Base-by-base conservation (phyloP, 1,140 invertebrate species). In the Oreohelix idahoensis region DNA sequence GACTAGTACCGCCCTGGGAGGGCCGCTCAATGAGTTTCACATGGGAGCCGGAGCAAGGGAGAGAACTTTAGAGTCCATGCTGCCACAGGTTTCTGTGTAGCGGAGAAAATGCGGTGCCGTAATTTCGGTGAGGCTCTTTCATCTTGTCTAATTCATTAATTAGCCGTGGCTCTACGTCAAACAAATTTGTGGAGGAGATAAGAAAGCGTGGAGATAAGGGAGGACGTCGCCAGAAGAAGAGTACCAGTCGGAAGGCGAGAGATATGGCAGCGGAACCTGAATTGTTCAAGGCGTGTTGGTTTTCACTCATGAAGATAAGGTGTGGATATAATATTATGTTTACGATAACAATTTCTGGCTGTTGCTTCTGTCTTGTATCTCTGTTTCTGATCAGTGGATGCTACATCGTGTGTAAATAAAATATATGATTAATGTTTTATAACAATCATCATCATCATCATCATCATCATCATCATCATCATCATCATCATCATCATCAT, bases 11-110 rank as follows among this genome's bases (percentile, higher is more conserved):
- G n/a, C 63, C 29, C 5, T 66, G 63, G 63, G 63, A 66, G 63
- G 63, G 10, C 63, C 32, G n/a, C 63, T 66, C 63, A 35, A 66
- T 66, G 63, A 66, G n/a, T 66, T 66, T 66, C 63, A 66, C 63
- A 17, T 66, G 53, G 20, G 53, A 58, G 63, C 51, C 20, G 17
- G 63, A 29, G 63, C 63, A 4, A 32, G 23, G 53, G 53, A 58
- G 17, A 49, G 17, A 45, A 45, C 5, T 15, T 45, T 5, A 15
- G 4, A 58, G 63, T 35, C 32, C 63, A 8, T 66, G 29, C n/a
- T 66, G 4, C 4, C 63, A 13, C 29, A 10, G 29, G n/a, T 5
- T 23, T 32, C 4, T 0, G 63, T 17, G 8, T 66, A 66, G 63
- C 63, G 63, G 29, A 0, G 17, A 66, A 35, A 32, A 11, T n/a